These are phyloP conservation scores for Corythucha ciliata DNA, from an alignment of 2,888 invertebrate genomes.

Conservation along the genomic window DNA sequence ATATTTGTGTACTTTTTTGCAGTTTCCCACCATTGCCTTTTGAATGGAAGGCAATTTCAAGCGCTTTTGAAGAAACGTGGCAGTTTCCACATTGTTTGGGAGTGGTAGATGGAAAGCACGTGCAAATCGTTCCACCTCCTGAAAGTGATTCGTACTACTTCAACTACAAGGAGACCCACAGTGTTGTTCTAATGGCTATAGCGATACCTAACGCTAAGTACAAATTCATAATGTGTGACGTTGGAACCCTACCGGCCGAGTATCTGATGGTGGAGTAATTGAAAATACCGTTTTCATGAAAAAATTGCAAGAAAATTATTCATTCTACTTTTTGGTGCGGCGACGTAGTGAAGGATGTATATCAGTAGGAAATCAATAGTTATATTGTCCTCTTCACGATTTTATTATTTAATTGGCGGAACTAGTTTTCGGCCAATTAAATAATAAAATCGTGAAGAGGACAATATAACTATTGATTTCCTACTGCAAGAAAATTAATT, in stretches of 20 bases:
- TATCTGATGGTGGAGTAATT: slow-evolving; percentile 9
- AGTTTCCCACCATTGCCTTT: no score
- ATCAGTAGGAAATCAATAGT: no score
- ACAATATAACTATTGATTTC: no score
- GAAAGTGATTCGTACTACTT: slow-evolving; percentile 34
- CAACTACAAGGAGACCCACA: slow-evolving; percentile 35
- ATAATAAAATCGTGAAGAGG: no score
- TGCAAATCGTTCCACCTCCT: slow-evolving; percentile 34
- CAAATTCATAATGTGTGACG: slow-evolving; percentile 18
- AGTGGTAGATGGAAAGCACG: slow-evolving; percentile 36
- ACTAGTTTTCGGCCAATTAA: no score
- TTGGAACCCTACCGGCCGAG: slow-evolving; percentile 15
- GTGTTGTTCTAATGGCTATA: slow-evolving; percentile 32
- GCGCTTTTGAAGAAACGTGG: no score
- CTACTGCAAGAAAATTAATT: slow-evolving; percentile 3
- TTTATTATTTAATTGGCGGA: no score
- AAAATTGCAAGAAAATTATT: slow-evolving; percentile 1
- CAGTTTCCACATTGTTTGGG: slow-evolving; percentile 35
- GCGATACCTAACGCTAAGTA: slow-evolving; percentile 1
- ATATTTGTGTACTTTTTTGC: background rate
- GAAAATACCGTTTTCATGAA: slow-evolving; percentile 9
- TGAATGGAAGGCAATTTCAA: no score
- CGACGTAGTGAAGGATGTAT: no score
- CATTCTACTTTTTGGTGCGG: no score
- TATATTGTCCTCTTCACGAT: no score